Conservation (phyloP, 2,113 vertebrate genomes). For the Muntiacus muntjak region DNA sequence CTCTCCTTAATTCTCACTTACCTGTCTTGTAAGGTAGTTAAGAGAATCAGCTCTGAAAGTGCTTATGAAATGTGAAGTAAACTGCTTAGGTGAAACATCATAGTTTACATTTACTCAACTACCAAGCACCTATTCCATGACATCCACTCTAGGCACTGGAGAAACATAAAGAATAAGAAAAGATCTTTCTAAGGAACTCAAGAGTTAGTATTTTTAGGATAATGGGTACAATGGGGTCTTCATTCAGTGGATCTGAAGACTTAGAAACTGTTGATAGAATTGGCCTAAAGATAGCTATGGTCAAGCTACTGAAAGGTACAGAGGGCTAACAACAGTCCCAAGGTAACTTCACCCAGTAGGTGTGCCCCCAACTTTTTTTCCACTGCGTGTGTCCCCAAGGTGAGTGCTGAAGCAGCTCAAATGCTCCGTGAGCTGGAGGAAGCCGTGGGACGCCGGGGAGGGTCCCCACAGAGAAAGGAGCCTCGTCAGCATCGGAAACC, state of each 20-base stretch:
- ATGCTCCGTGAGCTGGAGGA: constrained; percentile 45
- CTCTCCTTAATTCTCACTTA: background rate
- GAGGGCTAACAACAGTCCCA: background rate
- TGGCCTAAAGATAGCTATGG: background rate
- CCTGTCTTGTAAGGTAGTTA: background rate
- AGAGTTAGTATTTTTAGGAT: background rate
- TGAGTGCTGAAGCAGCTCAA: constrained; percentile 4
- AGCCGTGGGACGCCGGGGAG: constrained; percentile 50
- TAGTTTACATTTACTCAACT: background rate
- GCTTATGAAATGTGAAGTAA: constrained; percentile 32
- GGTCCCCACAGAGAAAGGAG: constrained; percentile 46
- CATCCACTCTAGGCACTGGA: background rate
- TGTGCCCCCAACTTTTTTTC: background rate
- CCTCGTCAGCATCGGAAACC: constrained; percentile 58
- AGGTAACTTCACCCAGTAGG: background rate
- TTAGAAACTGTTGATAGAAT: background rate
- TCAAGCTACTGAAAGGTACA: background rate
- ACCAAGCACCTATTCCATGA: background rate
- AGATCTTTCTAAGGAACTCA: background rate
- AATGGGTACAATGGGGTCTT: background rate
- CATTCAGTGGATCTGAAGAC: background rate
- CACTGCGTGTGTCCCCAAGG: background rate
- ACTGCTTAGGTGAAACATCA: background rate
- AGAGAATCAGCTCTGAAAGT: background rate
- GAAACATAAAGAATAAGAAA: background rate